Conservation (phyloP, 1,140 invertebrate genomes). For the Caenorhabditis remanei region DNA sequence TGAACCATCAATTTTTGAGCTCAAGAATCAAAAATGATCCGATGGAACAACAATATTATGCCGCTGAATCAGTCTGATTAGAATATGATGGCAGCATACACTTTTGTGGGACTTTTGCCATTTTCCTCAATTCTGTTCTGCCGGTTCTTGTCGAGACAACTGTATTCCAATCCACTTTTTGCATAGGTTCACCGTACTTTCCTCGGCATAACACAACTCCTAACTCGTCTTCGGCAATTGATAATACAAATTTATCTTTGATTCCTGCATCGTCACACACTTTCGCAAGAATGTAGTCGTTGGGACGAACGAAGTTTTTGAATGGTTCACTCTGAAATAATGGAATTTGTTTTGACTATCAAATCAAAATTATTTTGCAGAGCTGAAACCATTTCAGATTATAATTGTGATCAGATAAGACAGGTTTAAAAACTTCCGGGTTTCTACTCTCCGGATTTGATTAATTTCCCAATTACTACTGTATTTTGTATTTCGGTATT, state of each 20-base stretch:
- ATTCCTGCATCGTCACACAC: slow-evolving; percentile 41
- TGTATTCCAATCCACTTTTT: slow-evolving; percentile 47
- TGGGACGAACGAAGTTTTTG: slow-evolving; percentile 44
- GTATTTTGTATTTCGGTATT: no score
- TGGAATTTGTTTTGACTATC: neutral
- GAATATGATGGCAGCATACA: neutral
- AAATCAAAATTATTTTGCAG: no score
- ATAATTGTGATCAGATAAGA: no score
- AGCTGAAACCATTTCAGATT: no score
- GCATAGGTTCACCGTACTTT: slow-evolving; percentile 9
- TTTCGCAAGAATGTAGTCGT: slow-evolving; percentile 48
- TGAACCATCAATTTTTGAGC: neutral
- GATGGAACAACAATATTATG: neutral
- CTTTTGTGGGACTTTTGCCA: slow-evolving; percentile 29
- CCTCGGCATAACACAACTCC: slow-evolving; percentile 34
- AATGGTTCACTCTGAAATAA: slow-evolving; percentile 39
- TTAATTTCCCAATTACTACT: no score
- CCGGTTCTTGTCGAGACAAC: slow-evolving; percentile 26
- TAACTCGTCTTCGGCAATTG: slow-evolving; percentile 30
- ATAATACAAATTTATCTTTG: slow-evolving; percentile 38
- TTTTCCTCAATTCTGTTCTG: slow-evolving; percentile 16
- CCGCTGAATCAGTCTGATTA: neutral
- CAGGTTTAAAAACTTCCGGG: no score
- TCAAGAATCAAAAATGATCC: no score
- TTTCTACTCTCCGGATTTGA: no score